Percentiles rank a stretch among this genome's conserved stretches.
Evolutionary conservation across 2,113 vertebrate species (phyloP).

Genomic region (Zosterops borbonicus): DNA sequence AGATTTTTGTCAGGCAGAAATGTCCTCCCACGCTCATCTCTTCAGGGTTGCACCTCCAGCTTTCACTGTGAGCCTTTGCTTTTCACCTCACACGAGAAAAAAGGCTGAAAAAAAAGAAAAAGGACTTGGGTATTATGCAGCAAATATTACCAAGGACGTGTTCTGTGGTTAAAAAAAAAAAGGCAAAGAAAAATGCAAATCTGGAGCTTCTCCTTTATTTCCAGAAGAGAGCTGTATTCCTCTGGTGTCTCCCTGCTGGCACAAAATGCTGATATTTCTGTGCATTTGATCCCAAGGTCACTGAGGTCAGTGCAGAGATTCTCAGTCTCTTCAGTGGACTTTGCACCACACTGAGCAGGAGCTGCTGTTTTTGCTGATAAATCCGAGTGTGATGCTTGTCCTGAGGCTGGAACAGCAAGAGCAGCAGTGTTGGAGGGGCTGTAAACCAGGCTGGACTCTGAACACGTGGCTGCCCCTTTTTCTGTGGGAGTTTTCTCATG

Average conservation of each 20-base stretch:
- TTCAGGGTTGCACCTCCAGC: neutral
- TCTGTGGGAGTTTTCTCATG: neutral
- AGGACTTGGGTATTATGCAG: neutral
- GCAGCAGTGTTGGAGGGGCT: neutral
- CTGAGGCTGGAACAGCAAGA: neutral
- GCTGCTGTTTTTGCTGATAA: neutral
- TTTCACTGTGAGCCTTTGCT: neutral
- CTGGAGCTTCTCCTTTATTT: neutral
- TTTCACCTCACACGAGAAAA: neutral
- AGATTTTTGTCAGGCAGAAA: neutral
- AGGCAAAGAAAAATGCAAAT: neutral
- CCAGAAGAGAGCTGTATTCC: neutral
- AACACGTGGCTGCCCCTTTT: neutral
- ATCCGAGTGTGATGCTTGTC: rapidly evolving
- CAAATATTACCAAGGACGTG: constrained; percentile 1
- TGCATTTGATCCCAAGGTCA: neutral
- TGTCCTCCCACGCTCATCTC: constrained; percentile 8
- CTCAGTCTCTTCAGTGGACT: neutral
- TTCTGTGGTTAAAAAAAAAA: neutral
- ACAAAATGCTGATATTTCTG: neutral
- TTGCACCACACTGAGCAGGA: neutral
- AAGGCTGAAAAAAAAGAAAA: neutral
- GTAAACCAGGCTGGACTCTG: neutral
- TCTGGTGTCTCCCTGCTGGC: neutral
- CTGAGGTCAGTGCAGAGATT: neutral